phyloP scores from a whole-genome alignment of 2,888 invertebrate genomes.

The Panorpa germanica region DNA sequence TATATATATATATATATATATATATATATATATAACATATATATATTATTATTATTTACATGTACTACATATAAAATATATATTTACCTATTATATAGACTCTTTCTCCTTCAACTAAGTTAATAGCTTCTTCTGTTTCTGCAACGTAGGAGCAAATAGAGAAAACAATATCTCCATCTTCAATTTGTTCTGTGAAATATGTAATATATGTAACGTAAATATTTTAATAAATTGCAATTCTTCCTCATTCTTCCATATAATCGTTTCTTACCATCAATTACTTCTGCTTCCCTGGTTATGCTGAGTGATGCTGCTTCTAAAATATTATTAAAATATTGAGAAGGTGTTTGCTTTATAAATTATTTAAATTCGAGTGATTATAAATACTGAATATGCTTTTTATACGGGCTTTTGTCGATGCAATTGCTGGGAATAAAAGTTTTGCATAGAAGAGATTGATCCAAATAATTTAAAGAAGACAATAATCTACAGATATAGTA shows the following conservation, averaged over 20 bases:
- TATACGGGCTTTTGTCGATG: too few species aligned
- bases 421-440: too few species aligned
- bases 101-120: slow-evolving; percentile 77
- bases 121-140: slow-evolving; percentile 73
- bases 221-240: slow-evolving; percentile 16
- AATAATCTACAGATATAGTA: too few species aligned
- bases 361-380: too few species aligned
- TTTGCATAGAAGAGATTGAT: too few species aligned
- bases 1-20: not conserved
- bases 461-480: too few species aligned
- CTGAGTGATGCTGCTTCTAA: slow-evolving; percentile 25
- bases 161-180: slow-evolving; percentile 58
- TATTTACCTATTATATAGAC: slow-evolving; percentile 57
- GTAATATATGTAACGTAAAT: slow-evolving; percentile 6
- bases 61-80: slow-evolving; percentile 2
- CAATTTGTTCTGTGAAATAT: too few species aligned
- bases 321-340: slow-evolving; percentile 10
- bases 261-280: slow-evolving; percentile 24
- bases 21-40: slow-evolving; percentile 5
- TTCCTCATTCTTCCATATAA: slow-evolving; percentile 18
- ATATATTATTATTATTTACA: slow-evolving; percentile 6
- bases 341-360: not conserved
- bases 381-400: too few species aligned
- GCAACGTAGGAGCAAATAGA: slow-evolving; percentile 73
- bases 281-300: slow-evolving; percentile 24